Percentiles rank a stretch among this genome's conserved stretches.
Conservation (phyloP, 2,113 vertebrate species). For the Erythrocercus mccallii region DNA sequence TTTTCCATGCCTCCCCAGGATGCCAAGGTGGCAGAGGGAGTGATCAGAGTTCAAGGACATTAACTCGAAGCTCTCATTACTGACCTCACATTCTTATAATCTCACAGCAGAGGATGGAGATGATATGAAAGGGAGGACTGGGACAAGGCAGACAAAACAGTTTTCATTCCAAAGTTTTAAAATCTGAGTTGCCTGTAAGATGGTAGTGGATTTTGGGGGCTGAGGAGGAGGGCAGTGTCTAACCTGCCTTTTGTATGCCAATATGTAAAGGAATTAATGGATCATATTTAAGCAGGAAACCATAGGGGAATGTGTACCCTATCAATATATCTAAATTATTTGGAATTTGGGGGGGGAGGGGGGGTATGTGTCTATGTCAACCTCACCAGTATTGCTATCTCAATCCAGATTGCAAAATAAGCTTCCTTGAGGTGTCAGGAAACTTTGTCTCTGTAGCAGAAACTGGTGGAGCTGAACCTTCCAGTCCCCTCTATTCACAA, state of each 20-base stretch:
- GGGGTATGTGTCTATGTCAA: neutral
- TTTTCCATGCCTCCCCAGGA: neutral
- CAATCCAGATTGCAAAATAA: neutral
- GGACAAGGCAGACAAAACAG: neutral
- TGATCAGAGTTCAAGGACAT: neutral
- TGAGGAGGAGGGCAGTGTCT: neutral
- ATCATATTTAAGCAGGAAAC: neutral
- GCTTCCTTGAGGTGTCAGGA: neutral
- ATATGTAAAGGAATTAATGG: neutral
- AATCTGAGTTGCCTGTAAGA: neutral
- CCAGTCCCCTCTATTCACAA: neutral
- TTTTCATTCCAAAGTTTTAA: neutral
- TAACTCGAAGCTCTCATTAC: neutral
- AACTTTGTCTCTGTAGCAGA: neutral
- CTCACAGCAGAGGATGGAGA: neutral
- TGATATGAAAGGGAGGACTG: neutral
- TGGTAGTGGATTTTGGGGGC: fast-evolving
- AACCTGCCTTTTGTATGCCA: neutral
- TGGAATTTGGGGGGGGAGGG: fast-evolving
- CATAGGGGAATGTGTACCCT: neutral
- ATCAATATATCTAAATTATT: neutral
- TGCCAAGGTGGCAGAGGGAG: neutral
- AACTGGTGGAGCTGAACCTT: neutral
- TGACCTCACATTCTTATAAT: neutral
- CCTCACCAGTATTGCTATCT: neutral